Evolutionary conservation across 2,888 invertebrate species (phyloP).

Genomic region (Conchocele bisecta): DNA sequence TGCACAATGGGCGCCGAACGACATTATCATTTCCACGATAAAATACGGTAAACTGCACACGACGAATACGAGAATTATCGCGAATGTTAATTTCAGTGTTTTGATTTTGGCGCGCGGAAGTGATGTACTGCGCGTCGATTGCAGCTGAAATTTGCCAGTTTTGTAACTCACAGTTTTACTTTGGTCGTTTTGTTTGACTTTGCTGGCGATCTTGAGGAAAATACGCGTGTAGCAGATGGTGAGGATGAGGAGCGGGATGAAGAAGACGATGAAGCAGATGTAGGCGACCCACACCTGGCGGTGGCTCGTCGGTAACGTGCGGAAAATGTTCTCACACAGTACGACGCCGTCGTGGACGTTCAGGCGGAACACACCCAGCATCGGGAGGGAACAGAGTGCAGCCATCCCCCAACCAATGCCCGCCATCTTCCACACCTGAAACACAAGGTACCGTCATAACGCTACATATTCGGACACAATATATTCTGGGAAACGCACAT

Average conservation of each 20-base stretch:
- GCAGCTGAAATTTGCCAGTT: slow-evolving; percentile 78
- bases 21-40: slow-evolving; percentile 80
- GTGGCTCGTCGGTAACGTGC: slow-evolving; percentile 66
- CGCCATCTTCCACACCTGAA: slow-evolving; percentile 70
- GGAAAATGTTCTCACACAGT: slow-evolving; percentile 78
- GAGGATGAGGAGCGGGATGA: slow-evolving; percentile 77
- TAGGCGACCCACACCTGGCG: slow-evolving; percentile 75
- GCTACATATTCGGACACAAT: too few species aligned
- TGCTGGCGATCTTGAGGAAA: slow-evolving; percentile 79
- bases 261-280: slow-evolving; percentile 75
- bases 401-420: slow-evolving; percentile 74
- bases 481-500: too few species aligned
- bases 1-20: slow-evolving; percentile 74
- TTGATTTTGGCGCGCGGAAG: slow-evolving; percentile 82
- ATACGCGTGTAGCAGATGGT: slow-evolving; percentile 78
- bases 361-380: slow-evolving; percentile 76
- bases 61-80: slow-evolving; percentile 79
- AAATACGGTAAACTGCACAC: slow-evolving; percentile 80
- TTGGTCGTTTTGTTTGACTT: slow-evolving; percentile 63
- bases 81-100: slow-evolving; percentile 81
- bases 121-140: slow-evolving; percentile 77
- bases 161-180: slow-evolving; percentile 56
- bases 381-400: slow-evolving; percentile 72
- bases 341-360: slow-evolving; percentile 57
- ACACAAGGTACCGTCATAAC: too few species aligned